Conservation (phyloP, 2,797 vertebrate genomes). For the Pyrrhura leucotis region DNA sequence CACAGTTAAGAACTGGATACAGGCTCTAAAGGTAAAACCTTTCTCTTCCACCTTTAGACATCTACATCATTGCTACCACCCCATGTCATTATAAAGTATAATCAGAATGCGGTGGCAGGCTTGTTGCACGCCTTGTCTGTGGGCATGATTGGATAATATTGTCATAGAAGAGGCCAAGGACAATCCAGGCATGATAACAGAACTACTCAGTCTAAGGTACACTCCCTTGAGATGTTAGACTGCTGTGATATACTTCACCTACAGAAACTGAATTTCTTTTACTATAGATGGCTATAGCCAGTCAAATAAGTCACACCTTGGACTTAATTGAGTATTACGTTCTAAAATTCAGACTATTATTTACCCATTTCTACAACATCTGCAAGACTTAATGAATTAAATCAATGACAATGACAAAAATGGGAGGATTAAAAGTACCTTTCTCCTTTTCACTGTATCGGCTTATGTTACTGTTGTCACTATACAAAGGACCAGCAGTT, state of each 20-base stretch:
- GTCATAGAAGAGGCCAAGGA: not conserved
- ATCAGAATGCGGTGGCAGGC: not conserved
- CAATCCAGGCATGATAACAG: not conserved
- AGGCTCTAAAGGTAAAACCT: not conserved
- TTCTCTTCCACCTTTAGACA: not conserved
- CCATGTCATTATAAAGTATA: not conserved
- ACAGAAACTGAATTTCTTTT: not conserved
- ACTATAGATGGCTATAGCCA: not conserved
- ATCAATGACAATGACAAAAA: not conserved
- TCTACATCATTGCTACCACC: not conserved
- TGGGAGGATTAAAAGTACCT: slow-evolving; percentile 79
- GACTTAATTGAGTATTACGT: not conserved
- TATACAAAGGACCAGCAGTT: slow-evolving; percentile 94
- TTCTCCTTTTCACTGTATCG: slow-evolving; percentile 99
- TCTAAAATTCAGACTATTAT: not conserved
- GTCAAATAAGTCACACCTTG: not conserved
- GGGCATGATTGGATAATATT: not conserved
- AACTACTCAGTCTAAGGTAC: not conserved
- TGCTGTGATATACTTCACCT: not conserved
- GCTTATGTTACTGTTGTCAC: slow-evolving; percentile 98
- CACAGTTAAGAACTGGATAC: not conserved
- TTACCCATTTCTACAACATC: not conserved
- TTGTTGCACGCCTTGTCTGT: not conserved
- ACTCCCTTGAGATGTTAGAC: not conserved
- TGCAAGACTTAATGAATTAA: not conserved